These are phyloP conservation scores for Rhadinocentrus ornatus DNA, from an alignment of 2,797 vertebrate species.

Conservation along the genomic window DNA sequence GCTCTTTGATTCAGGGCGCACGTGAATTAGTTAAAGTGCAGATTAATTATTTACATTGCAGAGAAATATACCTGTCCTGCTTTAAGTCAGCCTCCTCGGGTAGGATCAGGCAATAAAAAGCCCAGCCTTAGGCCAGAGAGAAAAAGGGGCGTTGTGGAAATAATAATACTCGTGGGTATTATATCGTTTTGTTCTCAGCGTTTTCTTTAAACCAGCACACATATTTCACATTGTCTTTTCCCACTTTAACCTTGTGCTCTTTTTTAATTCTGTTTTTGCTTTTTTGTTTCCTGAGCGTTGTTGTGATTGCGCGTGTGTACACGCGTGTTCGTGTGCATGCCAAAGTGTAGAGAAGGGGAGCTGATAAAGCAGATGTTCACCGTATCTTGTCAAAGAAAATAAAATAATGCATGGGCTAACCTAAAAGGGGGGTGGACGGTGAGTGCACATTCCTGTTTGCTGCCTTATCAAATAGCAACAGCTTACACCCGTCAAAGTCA, in stretches of 20 bases:
- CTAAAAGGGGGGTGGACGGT: slow-evolving; percentile 3
- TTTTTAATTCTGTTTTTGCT: slow-evolving; percentile 10
- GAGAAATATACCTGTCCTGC: slow-evolving; percentile 9
- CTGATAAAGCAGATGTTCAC: slow-evolving; percentile 55
- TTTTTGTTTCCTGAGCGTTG: slow-evolving; percentile 10
- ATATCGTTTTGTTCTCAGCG: slow-evolving; percentile 22
- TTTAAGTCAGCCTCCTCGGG: slow-evolving; percentile 34
- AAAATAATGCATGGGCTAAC: slow-evolving; percentile 23
- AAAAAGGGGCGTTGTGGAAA: slow-evolving; percentile 71
- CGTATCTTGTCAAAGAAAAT: slow-evolving; percentile 28
- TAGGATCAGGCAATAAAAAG: slow-evolving; percentile 48
- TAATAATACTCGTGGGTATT: slow-evolving; percentile 40
- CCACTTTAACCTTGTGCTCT: not conserved
- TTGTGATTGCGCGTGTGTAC: slow-evolving; percentile 21
- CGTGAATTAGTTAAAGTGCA: slow-evolving; percentile 27
- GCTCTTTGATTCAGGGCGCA: slow-evolving; percentile 15
- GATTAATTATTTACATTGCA: slow-evolving; percentile 47
- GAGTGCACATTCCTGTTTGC: slow-evolving; percentile 15
- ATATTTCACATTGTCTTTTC: not conserved
- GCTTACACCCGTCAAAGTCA: slow-evolving; percentile 54
- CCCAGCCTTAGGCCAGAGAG: slow-evolving; percentile 70
- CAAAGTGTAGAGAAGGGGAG: slow-evolving; percentile 36
- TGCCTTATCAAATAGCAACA: slow-evolving; percentile 46
- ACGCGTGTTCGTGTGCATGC: slow-evolving; percentile 11
- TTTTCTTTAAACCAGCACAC: slow-evolving; percentile 18